Base-by-base conservation (phyloP, 2,888 invertebrate species). In the Helicoverpa assulta region DNA sequence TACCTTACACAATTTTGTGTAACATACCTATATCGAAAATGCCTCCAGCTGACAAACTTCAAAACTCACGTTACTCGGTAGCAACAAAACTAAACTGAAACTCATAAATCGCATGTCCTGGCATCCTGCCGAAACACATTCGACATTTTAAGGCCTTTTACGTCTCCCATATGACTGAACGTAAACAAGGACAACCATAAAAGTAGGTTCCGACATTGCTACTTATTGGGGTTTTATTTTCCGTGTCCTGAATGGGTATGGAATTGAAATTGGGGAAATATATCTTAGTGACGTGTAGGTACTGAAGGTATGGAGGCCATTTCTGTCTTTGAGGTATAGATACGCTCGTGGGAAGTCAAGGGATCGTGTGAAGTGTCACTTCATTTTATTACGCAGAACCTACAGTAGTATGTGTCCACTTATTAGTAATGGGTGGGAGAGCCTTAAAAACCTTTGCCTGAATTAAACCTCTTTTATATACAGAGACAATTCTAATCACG, bases 81-180 rank as follows among this genome's bases (percentile, higher is more conserved):
- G 61, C 52, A 55, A 74, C 75, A 43, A 58, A 73, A 63, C 47
- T 53, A 59, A 43, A 53, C 19, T 26, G n/a, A 18, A 58, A 65
- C 33, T 55, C 61, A 80, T 79, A 73, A 80, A 81, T 81, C 56
- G 63, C 16, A 16, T 59, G n/a, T 52, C 43, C 54, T 77, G 78
- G 78, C 78, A 73, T 70, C 33, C 51, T 60, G 78, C 69, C 78
- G 78, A 81, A 73, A 66, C 68, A 70, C 78, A 80, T 69, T 70
- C 62, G 73, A 69, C 81, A 19, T 80, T 78, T 80, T 72, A 78
- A 80, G 80, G 80, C 65, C 65, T 68, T 66, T 64, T 40, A 80
- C 55, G 65, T 76, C 59, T 37, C 1, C 55, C 55, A 79, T 66
- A 57, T 33, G 29, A 18, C n/a, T 43, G 55, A 37, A 62, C 43